Base-by-base conservation (phyloP, 2,888 invertebrate species). In the Cylindroiulus punctatus region DNA sequence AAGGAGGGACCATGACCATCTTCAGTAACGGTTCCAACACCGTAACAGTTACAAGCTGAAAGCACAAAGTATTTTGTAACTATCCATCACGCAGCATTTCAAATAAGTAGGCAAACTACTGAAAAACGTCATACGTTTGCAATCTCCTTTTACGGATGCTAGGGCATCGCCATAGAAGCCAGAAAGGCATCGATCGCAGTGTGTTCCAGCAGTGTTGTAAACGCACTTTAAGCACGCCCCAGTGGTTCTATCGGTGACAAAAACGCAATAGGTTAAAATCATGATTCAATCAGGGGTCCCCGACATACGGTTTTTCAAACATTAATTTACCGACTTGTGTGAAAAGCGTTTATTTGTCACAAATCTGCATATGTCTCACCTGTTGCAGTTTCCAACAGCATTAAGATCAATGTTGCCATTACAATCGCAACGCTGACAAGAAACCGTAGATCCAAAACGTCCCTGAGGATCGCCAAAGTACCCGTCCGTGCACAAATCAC, bases 151-250 rank as follows among this genome's bases (percentile, higher is more conserved):
- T 5, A 95, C 95, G 84, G 95, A 93, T 1, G 96, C 95, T 40
- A 98, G 91, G 0, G 99, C 98, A 90, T 99, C 96, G 12, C 99
- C 99, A 91, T 95, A 99, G 92, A 94, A 98, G 88, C 97, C 98
- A 87, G 96, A 94, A 88, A 97, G 92, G 92, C 99, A 99, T 89
- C 95, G 94, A 88, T 98, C 98, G 90, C 99, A 99, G 90, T 95
- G 94, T 81, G 93, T 92, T 0, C 99, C 99, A 81, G 95, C 97
- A 0, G 98, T 98, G 90, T 97, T 97, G 91, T 97, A 96, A 88
- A 98, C 97, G 91, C 99, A 99, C 91, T 98, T 98, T 82, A 97
- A 92, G 92, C 99, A 99, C 90, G 97, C 96, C 26, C 99, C 99
- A 5, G 96, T 96, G 0, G 95, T 96, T n/a, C 97, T 91, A 87